Percentiles rank a stretch among this genome's conserved stretches.
phyloP scores from a whole-genome alignment of 2,113 vertebrate species.

The Callipepla squamata region DNA sequence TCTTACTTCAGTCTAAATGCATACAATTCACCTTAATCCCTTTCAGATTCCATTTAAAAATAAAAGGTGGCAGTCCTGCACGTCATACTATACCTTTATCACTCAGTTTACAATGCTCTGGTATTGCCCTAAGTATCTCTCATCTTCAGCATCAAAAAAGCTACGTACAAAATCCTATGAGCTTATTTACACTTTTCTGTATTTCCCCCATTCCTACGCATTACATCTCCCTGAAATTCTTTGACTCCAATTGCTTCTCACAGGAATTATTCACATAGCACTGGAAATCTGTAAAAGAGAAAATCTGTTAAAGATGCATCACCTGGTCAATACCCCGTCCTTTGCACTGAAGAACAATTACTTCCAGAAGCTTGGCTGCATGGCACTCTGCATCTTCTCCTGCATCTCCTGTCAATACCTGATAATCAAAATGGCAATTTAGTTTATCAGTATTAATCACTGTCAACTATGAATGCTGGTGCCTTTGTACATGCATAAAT shows the following conservation, averaged over 20 bases:
- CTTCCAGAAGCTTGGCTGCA: conserved; percentile 95
- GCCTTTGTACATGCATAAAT: neutral
- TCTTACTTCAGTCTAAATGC: conserved; percentile 10
- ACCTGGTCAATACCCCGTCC: conserved; percentile 97
- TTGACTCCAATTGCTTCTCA: neutral
- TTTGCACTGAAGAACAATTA: conserved; percentile 95
- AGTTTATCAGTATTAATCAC: neutral
- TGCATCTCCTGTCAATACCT: conserved; percentile 91
- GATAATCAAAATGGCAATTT: neutral
- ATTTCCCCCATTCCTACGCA: neutral
- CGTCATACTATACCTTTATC: neutral
- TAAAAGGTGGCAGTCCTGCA: neutral
- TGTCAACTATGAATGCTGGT: neutral
- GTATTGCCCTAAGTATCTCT: neutral
- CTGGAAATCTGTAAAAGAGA: neutral
- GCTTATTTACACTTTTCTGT: neutral
- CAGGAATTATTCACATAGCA: neutral
- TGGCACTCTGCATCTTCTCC: conserved; percentile 96
- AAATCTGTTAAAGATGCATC: neutral
- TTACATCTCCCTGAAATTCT: neutral
- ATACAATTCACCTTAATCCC: neutral
- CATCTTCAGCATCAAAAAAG: neutral
- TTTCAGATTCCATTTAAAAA: neutral
- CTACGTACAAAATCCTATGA: neutral
- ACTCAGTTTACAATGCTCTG: neutral